Percentiles rank a stretch among this genome's conserved stretches.
Evolutionary conservation across 2,888 invertebrate species (phyloP).

Genomic region (Magallana nippona): DNA sequence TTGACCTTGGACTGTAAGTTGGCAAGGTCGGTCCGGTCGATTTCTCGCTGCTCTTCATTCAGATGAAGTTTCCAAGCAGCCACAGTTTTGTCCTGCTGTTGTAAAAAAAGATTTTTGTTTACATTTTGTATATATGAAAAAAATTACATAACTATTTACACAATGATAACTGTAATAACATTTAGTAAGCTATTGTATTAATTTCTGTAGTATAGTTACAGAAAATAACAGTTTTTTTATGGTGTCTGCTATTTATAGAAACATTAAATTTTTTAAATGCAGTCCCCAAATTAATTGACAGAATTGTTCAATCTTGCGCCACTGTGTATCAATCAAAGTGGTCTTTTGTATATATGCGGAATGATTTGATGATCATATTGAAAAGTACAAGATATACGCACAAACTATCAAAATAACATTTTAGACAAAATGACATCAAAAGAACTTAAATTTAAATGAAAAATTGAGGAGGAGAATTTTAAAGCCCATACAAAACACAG

Average conservation of each 20-base stretch:
- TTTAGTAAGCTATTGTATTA: not conserved
- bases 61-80: conserved; percentile 76
- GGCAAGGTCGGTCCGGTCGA: conserved; percentile 69
- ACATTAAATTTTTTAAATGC: too few relatives aligned
- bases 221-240: too few relatives aligned
- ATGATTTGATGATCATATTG: too few relatives aligned
- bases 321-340: too few relatives aligned
- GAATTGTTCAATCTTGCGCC: not conserved
- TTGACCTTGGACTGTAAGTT: conserved; percentile 74
- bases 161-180: not conserved
- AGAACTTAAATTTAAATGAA: too few relatives aligned
- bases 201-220: too few relatives aligned
- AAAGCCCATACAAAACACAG: not conserved
- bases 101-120: not conserved
- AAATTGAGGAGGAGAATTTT: not conserved
- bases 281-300: too few relatives aligned
- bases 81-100: not conserved
- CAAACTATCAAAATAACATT: too few relatives aligned
- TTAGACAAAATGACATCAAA: too few relatives aligned
- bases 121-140: not conserved
- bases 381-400: too few relatives aligned
- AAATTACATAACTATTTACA: not conserved
- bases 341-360: too few relatives aligned
- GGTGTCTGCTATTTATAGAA: too few relatives aligned
- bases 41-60: conserved; percentile 71